Percentiles rank a stretch among this genome's conserved stretches.
Conservation (phyloP, 2,888 invertebrate species). For the Nomada fucata region DNA sequence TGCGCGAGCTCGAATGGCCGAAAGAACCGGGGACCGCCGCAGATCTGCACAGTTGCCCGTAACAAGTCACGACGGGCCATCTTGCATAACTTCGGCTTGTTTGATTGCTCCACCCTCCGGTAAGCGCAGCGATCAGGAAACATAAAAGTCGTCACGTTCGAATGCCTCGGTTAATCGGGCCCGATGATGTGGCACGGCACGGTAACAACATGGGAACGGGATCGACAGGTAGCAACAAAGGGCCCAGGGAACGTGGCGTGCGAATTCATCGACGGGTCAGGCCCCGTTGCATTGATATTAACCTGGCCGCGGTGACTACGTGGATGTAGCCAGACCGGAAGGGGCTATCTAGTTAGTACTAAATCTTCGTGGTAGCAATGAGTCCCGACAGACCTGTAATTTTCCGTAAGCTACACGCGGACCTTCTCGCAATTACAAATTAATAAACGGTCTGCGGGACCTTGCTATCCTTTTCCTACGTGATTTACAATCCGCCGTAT, state of each 20-base stretch:
- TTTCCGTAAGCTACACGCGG: conserved; percentile 74
- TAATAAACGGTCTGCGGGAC: conserved; percentile 77
- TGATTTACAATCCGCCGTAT: conserved; percentile 77
- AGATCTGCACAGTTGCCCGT: background rate
- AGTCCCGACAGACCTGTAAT: conserved; percentile 76
- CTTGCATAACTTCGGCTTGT: conserved; percentile 43
- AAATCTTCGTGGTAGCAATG: conserved; percentile 77
- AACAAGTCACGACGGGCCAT: conserved; percentile 48
- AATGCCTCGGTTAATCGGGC: conserved; percentile 66
- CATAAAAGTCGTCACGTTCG: conserved; percentile 71
- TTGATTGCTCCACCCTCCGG: conserved; percentile 32
- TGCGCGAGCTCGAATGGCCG: background rate
- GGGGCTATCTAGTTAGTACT: conserved; percentile 73
- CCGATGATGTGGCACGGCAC: conserved; percentile 63
- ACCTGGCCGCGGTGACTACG: conserved; percentile 4
- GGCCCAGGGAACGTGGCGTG: conserved; percentile 43
- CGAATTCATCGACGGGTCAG: conserved; percentile 51
- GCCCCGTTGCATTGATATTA: conserved; percentile 49
- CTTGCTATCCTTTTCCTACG: conserved; percentile 59
- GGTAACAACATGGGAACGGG: conserved; percentile 68
- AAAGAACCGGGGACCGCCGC: background rate
- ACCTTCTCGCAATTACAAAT: conserved; percentile 78
- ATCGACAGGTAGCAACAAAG: conserved; percentile 64
- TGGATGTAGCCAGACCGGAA: conserved; percentile 53
- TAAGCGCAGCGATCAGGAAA: conserved; percentile 63